These are phyloP conservation scores for Elanus axillaris DNA, from an alignment of 2,113 vertebrate genomes.

Conservation along the genomic window DNA sequence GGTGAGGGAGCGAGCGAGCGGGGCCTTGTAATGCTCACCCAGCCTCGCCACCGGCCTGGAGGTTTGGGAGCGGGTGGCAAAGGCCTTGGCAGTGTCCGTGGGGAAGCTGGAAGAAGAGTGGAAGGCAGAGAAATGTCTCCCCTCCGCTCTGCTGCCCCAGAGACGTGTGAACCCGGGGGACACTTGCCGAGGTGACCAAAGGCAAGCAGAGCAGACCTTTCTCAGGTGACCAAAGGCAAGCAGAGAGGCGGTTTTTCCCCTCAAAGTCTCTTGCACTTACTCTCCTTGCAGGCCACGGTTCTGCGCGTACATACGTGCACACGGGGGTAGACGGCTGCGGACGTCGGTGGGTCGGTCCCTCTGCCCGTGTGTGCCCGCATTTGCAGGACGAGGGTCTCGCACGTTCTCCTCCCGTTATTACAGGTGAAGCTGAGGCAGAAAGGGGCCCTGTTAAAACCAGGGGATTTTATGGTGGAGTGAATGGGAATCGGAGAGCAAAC, in stretches of 20 bases:
- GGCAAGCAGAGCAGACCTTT: not conserved
- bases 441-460: not conserved
- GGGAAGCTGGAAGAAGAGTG: too few relatives aligned
- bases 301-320: fast-evolving
- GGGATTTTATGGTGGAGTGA: not conserved
- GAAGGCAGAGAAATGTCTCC: not conserved
- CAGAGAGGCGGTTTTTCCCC: not conserved
- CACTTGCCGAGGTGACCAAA: not conserved
- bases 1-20: not conserved
- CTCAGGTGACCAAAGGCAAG: not conserved
- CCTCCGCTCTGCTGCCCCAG: not conserved
- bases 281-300: fast-evolving
- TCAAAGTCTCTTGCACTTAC: not conserved
- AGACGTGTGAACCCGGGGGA: not conserved
- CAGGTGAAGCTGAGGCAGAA: not conserved
- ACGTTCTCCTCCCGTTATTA: not conserved
- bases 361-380: fast-evolving
- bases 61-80: not conserved
- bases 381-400: not conserved
- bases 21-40: fast-evolving
- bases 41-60: fast-evolving
- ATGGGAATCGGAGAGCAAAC: not conserved
- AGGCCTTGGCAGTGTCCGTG: not conserved
- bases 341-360: not conserved
- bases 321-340: fast-evolving